Conservation (phyloP, 2,113 vertebrate species). For the Elachura formosa region DNA sequence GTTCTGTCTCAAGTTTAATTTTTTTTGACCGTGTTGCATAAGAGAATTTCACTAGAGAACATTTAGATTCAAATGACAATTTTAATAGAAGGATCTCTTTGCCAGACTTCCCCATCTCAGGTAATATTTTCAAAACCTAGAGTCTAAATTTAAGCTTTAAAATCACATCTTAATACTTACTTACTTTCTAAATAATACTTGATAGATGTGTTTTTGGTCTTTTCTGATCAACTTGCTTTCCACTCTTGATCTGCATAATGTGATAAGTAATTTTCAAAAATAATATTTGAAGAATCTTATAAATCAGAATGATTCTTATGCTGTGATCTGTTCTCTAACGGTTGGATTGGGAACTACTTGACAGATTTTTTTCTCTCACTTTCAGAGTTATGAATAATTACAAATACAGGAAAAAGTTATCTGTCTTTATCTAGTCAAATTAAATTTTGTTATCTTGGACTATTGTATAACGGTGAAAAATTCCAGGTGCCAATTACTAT, state of each 20-base stretch:
- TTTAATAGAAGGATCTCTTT: background rate
- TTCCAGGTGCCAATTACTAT: background rate
- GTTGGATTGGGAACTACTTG: background rate
- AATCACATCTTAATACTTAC: background rate
- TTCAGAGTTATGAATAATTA: background rate
- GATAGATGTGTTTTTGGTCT: background rate
- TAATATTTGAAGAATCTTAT: background rate
- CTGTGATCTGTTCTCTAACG: fast-evolving
- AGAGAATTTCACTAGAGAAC: background rate
- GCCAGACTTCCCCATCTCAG: background rate
- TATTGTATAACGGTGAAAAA: background rate
- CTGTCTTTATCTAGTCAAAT: background rate
- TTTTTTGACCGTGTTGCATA: background rate
- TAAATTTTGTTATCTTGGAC: background rate
- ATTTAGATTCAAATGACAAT: background rate
- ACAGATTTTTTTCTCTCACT: background rate
- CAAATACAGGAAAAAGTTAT: background rate
- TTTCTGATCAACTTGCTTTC: background rate
- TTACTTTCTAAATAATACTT: background rate
- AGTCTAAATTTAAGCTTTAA: background rate
- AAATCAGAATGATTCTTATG: background rate
- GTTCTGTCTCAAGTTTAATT: background rate
- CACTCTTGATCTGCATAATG: background rate
- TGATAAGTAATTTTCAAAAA: background rate
- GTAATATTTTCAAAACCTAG: background rate